Evolutionary conservation across 23 tunicate genomes (phyloP).

Genomic region (Styela plicata): DNA sequence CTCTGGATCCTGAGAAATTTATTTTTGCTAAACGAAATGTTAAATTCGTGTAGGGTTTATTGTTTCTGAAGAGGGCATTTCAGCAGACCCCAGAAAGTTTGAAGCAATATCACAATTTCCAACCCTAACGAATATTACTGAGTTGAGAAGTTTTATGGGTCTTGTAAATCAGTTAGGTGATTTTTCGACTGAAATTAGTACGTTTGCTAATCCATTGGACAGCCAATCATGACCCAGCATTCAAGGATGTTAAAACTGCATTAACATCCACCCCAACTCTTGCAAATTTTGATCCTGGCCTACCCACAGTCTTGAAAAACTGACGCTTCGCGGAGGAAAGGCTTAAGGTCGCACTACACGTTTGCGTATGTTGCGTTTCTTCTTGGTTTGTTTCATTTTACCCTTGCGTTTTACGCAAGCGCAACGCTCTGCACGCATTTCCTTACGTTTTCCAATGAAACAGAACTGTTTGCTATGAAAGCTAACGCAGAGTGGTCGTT

Average conservation of each 20-base stretch:
- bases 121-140: neutral
- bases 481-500: too few relatives aligned
- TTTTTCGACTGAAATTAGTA: neutral
- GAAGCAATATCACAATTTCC: neutral
- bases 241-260: neutral
- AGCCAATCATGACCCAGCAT: neutral
- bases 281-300: neutral
- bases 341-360: neutral
- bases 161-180: neutral
- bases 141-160: neutral
- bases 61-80: neutral
- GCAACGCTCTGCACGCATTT: too few relatives aligned
- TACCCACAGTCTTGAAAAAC: neutral
- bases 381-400: too few relatives aligned
- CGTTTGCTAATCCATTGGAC: neutral
- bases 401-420: too few relatives aligned
- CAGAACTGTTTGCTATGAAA: too few relatives aligned
- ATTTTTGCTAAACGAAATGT: neutral
- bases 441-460: too few relatives aligned
- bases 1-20: neutral
- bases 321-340: neutral
- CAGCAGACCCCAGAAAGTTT: neutral
- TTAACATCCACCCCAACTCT: neutral
- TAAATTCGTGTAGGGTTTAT: neutral
- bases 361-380: too few relatives aligned